phyloP scores from a whole-genome alignment of 1,140 invertebrate genomes.

The Macrotrachela quadricornifera region DNA sequence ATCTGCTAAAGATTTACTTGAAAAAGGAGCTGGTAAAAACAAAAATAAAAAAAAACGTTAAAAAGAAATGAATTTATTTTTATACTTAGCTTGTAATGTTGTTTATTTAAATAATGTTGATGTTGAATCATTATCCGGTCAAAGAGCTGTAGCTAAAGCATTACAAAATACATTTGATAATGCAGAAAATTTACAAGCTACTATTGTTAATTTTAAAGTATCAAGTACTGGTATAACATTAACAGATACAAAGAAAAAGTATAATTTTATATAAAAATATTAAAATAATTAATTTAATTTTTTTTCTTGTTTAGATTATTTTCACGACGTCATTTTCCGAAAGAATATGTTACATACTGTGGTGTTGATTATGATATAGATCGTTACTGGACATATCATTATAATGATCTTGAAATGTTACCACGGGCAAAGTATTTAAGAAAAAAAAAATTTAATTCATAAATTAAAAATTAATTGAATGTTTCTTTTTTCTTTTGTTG shows the following conservation, averaged over 20 bases:
- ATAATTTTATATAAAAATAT: too few species aligned
- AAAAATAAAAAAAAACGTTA: background rate
- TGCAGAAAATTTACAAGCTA: slow-evolving; percentile 37
- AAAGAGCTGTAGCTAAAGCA: slow-evolving; percentile 28
- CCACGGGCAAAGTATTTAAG: too few species aligned
- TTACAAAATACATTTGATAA: background rate
- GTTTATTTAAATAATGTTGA: slow-evolving; percentile 70
- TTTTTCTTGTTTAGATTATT: slow-evolving; percentile 37
- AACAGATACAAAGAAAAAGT: slow-evolving; percentile 72
- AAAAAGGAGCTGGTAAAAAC: slow-evolving; percentile 44
- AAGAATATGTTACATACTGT: slow-evolving; percentile 67
- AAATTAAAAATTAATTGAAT: too few species aligned
- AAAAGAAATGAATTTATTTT: background rate
- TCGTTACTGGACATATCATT: too few species aligned
- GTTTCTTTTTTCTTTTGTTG: too few species aligned
- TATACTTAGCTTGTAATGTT: slow-evolving; percentile 61
- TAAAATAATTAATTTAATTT: too few species aligned
- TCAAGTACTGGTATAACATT: slow-evolving; percentile 77
- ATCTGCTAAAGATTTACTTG: slow-evolving; percentile 20
- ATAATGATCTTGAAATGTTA: too few species aligned
- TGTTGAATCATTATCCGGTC: slow-evolving; percentile 83
- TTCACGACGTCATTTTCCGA: slow-evolving; percentile 71
- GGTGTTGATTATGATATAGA: slow-evolving; percentile 53
- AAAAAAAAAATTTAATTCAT: too few species aligned
- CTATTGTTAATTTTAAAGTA: slow-evolving; percentile 84